A percentile compares a stretch with the other conserved stretches of the same genome.
Evolutionary conservation across 2,888 invertebrate species (phyloP).

Genomic region (Lasioglossum oenotherae): DNA sequence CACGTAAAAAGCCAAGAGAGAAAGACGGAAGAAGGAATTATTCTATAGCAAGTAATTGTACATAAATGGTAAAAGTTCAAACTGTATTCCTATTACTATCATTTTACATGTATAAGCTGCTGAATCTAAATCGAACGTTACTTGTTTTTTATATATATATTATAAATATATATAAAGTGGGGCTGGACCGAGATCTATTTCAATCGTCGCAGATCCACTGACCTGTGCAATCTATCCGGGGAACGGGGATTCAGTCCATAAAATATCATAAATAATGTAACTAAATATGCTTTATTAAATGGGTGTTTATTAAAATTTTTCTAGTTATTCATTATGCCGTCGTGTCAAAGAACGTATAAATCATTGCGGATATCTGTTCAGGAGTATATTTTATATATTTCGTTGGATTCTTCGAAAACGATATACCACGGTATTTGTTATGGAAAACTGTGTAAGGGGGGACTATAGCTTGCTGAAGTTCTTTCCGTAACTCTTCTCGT

Average conservation of each 20-base stretch:
- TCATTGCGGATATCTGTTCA: slow-evolving; percentile 91
- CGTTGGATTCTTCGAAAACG: slow-evolving; percentile 96
- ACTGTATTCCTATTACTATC: slow-evolving; percentile 83
- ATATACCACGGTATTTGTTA: slow-evolving; percentile 90
- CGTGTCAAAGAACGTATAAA: slow-evolving; percentile 97
- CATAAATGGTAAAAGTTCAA: slow-evolving; percentile 82
- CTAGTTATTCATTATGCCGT: slow-evolving; percentile 52
- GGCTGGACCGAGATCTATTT: slow-evolving; percentile 76
- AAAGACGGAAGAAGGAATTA: slow-evolving; percentile 64
- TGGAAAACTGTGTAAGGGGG: slow-evolving; percentile 94
- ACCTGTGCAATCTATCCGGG: slow-evolving; percentile 67
- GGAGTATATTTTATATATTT: slow-evolving; percentile 97
- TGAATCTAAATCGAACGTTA: slow-evolving; percentile 79
- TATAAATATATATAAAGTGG: slow-evolving; percentile 75
- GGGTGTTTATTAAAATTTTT: slow-evolving; percentile 82
- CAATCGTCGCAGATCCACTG: slow-evolving; percentile 67
- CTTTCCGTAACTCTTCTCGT: slow-evolving; percentile 93
- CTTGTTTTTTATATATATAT: slow-evolving; percentile 81
- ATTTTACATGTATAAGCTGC: slow-evolving; percentile 76
- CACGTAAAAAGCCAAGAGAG: slow-evolving; percentile 54
- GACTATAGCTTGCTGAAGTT: slow-evolving; percentile 94
- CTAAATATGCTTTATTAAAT: slow-evolving; percentile 84
- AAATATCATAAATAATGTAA: slow-evolving; percentile 81
- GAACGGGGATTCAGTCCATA: slow-evolving; percentile 68
- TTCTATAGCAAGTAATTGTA: slow-evolving; percentile 79